Percentiles rank a stretch among this genome's conserved stretches.
Conservation (phyloP, 2,113 vertebrate genomes). For the Phalacrocorax aristotelis region DNA sequence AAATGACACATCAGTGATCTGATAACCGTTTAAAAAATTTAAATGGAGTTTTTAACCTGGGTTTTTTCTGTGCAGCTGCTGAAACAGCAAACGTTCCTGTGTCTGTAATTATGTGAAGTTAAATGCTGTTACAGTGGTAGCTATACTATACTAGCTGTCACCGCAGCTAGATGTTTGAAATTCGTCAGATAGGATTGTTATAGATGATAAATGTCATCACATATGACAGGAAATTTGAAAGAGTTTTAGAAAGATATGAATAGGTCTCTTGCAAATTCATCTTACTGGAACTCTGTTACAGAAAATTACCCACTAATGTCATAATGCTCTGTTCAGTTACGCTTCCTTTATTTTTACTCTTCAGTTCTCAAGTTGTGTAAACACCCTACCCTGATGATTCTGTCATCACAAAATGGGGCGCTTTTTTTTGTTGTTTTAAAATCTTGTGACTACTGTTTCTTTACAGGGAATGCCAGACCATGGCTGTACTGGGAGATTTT, state of each 20-base stretch:
- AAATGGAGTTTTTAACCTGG: background rate
- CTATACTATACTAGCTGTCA: background rate
- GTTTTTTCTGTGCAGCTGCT: background rate
- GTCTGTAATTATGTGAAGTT: background rate
- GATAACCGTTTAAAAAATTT: background rate
- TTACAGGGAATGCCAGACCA: background rate
- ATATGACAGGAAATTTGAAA: background rate
- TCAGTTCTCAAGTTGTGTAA: background rate
- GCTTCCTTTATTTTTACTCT: conserved; percentile 3
- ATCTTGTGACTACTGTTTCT: background rate
- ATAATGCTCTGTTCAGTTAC: background rate
- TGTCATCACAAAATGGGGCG: background rate
- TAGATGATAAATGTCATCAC: background rate
- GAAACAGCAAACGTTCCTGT: background rate
- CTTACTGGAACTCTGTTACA: conserved; percentile 23
- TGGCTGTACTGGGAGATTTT: background rate
- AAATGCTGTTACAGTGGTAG: background rate
- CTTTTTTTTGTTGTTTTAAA: background rate
- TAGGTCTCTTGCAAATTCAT: background rate
- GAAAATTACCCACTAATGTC: background rate
- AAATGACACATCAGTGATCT: background rate
- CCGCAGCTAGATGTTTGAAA: background rate
- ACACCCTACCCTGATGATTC: background rate
- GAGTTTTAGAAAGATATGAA: background rate
- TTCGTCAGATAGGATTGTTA: background rate